Percentiles rank a stretch among this genome's conserved stretches.
phyloP scores from a whole-genome alignment of 2,888 invertebrate genomes.

The Cremastobaeus sp. region DNA sequence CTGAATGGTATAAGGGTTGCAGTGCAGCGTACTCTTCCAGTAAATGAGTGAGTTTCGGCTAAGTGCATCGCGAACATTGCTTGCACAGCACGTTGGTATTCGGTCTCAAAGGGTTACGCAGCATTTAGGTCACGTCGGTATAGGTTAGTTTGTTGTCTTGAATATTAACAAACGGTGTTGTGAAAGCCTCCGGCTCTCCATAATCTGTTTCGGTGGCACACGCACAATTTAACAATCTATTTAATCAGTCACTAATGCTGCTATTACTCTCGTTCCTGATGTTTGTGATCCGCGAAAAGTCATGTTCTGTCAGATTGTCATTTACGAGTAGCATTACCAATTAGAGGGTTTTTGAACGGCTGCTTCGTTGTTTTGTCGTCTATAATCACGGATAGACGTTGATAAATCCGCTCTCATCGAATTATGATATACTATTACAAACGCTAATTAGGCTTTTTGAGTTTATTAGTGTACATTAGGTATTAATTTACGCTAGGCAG shows the following conservation, averaged over 20 bases:
- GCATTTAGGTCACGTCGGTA: slow-evolving; percentile 64
- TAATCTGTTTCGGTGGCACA: slow-evolving; percentile 37
- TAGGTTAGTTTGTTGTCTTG: slow-evolving; percentile 58
- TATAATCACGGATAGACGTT: too few species aligned
- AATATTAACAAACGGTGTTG: slow-evolving; percentile 42
- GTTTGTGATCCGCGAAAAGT: neutral
- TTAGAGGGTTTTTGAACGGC: too few species aligned
- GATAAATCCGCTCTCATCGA: too few species aligned
- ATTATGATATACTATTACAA: too few species aligned
- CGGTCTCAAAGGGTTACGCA: slow-evolving; percentile 60
- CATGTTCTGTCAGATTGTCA: too few species aligned
- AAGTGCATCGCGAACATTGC: slow-evolving; percentile 54
- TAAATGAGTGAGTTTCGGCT: slow-evolving; percentile 56
- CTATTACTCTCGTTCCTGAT: neutral
- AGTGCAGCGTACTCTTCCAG: slow-evolving; percentile 53
- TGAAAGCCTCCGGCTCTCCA: slow-evolving; percentile 41
- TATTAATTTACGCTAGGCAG: too few species aligned
- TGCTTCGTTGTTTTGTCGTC: too few species aligned
- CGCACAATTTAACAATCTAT: slow-evolving; percentile 36
- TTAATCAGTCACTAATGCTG: slow-evolving; percentile 11
- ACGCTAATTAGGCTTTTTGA: too few species aligned
- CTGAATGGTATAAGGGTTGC: slow-evolving; percentile 40
- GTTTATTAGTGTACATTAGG: too few species aligned
- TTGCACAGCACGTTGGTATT: slow-evolving; percentile 54
- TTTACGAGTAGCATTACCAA: too few species aligned